Evolutionary conservation across 2,888 invertebrate genomes (phyloP), one percentile per base, ranked within the genome.

Genomic region (Platynereis dumerilii): DNA sequence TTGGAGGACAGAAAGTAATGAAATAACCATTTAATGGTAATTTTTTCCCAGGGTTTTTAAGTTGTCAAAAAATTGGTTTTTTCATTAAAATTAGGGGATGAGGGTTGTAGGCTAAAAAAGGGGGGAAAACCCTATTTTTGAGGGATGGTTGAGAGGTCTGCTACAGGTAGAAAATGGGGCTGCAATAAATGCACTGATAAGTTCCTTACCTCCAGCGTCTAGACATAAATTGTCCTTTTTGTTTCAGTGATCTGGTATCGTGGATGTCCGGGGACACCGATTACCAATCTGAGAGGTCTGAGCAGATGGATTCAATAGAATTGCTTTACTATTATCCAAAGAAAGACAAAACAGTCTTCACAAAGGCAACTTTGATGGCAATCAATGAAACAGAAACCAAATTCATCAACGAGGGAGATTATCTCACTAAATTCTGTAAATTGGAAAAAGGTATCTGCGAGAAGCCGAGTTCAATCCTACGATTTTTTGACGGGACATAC

Each of bases 321-420:
- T 2, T 56, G 26, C 12, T 63, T 17, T 58, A 26, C 53, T n/a
- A 52, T 2, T 34, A 34, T 12, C 12, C 29, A 26, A 7, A 27
- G 34, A 28, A 48, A 2, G 56, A 58, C 7, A 78, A 78, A 58
- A 79, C 78, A 58, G 68, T 79, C 12, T 75, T 78, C 58, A 76
- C 76, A 0, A 67, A 68, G 60, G 60, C 67, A 2, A 74, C 74
- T 55, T 65, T 79, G 10, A 48, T 71, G 54, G 52, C 48, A 44
- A 78, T 79, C 17, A 56, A 72, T 42, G 56, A 64, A 1, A 71
- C 77, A 1, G 77, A 78, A 61, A 61, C 74, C 17, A 56, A 58
- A 27, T 63, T 66, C 44, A 28, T 55, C 48, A 26, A 56, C 29
- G 39, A 66, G 27, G 52, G 48, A 0, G 44, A 59, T n/a, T 62